Evolutionary conservation across 1,140 invertebrate species (phyloP).

Genomic region (Parapsyche elsis): DNA sequence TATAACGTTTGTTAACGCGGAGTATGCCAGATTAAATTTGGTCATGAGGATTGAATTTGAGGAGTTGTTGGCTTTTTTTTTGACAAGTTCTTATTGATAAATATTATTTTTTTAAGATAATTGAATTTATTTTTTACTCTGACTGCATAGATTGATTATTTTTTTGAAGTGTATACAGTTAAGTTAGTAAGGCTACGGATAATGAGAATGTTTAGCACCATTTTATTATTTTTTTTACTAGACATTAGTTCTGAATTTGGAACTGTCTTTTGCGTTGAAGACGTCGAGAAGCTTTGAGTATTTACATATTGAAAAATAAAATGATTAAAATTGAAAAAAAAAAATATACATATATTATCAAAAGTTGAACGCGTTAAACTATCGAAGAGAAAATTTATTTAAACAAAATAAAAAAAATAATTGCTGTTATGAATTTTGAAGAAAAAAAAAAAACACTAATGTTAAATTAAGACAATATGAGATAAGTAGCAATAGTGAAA

Average conservation of each 20-base stretch:
- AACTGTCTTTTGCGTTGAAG: constrained; percentile 1
- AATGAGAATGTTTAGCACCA: constrained; percentile 47
- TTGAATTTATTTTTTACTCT: constrained; percentile 46
- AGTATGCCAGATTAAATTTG: too few relatives aligned
- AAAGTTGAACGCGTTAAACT: constrained; percentile 51
- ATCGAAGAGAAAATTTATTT: constrained; percentile 56
- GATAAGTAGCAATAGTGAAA: constrained; percentile 54
- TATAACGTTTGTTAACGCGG: neutral
- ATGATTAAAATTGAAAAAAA: constrained; percentile 21
- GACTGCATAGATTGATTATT: constrained; percentile 55
- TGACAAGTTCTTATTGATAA: constrained; percentile 42
- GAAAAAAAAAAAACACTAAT: constrained; percentile 48
- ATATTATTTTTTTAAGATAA: constrained; percentile 49
- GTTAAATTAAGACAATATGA: constrained; percentile 56
- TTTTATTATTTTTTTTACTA: constrained; percentile 41
- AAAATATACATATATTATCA: constrained; percentile 46
- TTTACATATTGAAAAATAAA: constrained; percentile 30
- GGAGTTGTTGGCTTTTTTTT: neutral
- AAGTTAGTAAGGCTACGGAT: constrained; percentile 51
- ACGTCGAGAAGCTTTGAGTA: constrained; percentile 41
- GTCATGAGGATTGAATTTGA: too few relatives aligned
- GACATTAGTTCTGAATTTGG: constrained; percentile 46
- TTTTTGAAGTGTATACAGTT: constrained; percentile 54
- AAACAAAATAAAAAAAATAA: constrained; percentile 45
- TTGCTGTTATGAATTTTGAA: constrained; percentile 53